phyloP scores from a whole-genome alignment of 1,140 invertebrate genomes.

The Drepana arcuata region DNA sequence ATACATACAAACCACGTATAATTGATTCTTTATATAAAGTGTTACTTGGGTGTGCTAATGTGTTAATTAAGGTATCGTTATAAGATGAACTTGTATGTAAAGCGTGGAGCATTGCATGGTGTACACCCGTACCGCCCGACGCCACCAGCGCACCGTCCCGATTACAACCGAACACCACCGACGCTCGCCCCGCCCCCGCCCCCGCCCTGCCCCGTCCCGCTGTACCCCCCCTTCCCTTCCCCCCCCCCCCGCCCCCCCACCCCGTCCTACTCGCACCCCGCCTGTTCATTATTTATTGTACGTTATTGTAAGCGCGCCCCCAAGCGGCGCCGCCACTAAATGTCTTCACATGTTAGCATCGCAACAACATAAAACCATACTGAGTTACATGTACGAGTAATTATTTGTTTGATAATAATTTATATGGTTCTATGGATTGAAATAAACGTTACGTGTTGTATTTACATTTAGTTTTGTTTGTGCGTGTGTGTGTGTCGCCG shows the following conservation, averaged over 20 bases:
- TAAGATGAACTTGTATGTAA: conserved; percentile 31
- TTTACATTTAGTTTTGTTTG: conserved; percentile 51
- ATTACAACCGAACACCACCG: conserved; percentile 6
- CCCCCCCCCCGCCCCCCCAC: no score
- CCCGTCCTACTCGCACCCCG: conserved; percentile 2
- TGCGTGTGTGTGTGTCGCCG: conserved; percentile 19
- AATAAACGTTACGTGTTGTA: conserved; percentile 70
- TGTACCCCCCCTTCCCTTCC: not conserved
- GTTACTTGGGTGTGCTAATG: no score
- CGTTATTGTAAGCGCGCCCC: conserved; percentile 12
- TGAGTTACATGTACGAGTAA: conserved; percentile 55
- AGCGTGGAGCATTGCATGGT: conserved; percentile 18
- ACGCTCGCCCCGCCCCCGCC: conserved; percentile 7
- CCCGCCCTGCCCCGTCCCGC: not conserved
- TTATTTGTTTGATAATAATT: conserved; percentile 60
- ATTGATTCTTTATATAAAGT: no score
- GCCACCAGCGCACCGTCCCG: conserved; percentile 5
- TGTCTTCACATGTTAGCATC: conserved; percentile 22
- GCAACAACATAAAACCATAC: conserved; percentile 61
- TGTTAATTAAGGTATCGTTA: conserved; percentile 34
- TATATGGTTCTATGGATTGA: conserved; percentile 68
- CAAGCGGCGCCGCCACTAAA: conserved; percentile 12
- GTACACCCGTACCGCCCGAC: no score
- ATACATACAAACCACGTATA: no score
- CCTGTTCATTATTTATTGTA: conserved; percentile 37